These are phyloP conservation scores for Athrips mouffetella DNA, from an alignment of 2,888 invertebrate genomes.

Conservation along the genomic window DNA sequence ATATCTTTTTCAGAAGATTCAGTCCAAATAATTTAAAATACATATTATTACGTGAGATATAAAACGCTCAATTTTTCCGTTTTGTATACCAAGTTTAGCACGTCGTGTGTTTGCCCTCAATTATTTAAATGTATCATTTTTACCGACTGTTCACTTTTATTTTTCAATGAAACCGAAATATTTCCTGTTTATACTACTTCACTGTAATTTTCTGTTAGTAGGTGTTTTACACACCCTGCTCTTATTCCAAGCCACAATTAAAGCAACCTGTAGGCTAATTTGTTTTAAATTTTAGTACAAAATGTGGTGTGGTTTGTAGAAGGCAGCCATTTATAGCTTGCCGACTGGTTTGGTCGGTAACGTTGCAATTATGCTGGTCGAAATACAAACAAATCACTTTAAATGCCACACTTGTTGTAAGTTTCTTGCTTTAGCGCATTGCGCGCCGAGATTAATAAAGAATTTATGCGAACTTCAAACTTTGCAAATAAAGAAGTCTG, in stretches of 20 bases:
- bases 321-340: conserved; percentile 44
- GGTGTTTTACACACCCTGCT: neutral
- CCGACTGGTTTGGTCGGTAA: conserved; percentile 40
- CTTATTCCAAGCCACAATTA: conserved; percentile 1
- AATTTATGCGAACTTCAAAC: too few relatives aligned
- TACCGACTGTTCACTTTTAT: too few relatives aligned
- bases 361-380: conserved; percentile 52
- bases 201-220: neutral
- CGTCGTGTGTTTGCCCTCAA: too few relatives aligned
- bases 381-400: conserved; percentile 63
- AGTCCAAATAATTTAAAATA: too few relatives aligned
- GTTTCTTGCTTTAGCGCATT: conserved; percentile 38
- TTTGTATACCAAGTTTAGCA: too few relatives aligned
- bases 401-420: conserved; percentile 50
- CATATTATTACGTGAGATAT: too few relatives aligned
- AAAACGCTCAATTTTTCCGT: too few relatives aligned
- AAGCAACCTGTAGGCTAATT: conserved; percentile 6
- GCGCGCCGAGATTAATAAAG: too few relatives aligned
- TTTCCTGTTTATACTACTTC: neutral
- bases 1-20: too few relatives aligned
- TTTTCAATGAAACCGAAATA: neutral
- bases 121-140: too few relatives aligned
- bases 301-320: conserved; percentile 5
- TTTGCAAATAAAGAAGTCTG: too few relatives aligned
- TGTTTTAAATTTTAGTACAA: conserved; percentile 4